Evolutionary conservation across 1,140 invertebrate genomes (phyloP).

Genomic region (Caenorhabditis tropicalis): DNA sequence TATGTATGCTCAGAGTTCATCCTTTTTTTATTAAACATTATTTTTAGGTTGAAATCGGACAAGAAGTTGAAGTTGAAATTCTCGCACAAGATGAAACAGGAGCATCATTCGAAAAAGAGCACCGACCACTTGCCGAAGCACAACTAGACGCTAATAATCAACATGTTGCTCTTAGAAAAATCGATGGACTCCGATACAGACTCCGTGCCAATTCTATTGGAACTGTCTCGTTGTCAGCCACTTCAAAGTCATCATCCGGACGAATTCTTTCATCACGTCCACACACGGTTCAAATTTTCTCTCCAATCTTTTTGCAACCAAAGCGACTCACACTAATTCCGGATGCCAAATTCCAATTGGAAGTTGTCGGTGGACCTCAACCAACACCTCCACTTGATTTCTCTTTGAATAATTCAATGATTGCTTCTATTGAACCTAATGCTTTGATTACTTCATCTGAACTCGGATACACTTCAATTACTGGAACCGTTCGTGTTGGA

Average conservation of each 20-base stretch:
- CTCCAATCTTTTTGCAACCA: constrained; percentile 50
- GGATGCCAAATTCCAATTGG: constrained; percentile 51
- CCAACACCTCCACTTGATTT: constrained; percentile 52
- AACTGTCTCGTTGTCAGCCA: constrained; percentile 45
- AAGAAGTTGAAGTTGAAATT: constrained; percentile 44
- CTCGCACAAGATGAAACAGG: constrained; percentile 39
- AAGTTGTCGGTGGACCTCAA: constrained; percentile 52
- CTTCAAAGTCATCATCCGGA: constrained; percentile 47
- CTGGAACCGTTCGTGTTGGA: constrained; percentile 50
- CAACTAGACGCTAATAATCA: not conserved
- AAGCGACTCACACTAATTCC: constrained; percentile 52
- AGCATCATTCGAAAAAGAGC: constrained; percentile 33
- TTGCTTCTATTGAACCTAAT: constrained; percentile 46
- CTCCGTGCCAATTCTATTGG: constrained; percentile 39
- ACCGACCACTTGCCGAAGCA: not conserved
- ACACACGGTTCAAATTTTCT: constrained; percentile 52
- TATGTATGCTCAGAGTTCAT: constrained; percentile 2
- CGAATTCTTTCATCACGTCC: constrained; percentile 41
- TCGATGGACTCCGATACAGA: constrained; percentile 18
- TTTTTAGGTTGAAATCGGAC: constrained; percentile 52
- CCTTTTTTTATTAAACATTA: not conserved
- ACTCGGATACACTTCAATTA: constrained; percentile 47
- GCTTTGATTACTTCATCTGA: constrained; percentile 47
- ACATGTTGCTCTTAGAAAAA: not conserved
- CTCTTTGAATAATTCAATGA: constrained; percentile 52